Conservation (phyloP, 2,888 invertebrate species). For the Lycocerus yunnanus region DNA sequence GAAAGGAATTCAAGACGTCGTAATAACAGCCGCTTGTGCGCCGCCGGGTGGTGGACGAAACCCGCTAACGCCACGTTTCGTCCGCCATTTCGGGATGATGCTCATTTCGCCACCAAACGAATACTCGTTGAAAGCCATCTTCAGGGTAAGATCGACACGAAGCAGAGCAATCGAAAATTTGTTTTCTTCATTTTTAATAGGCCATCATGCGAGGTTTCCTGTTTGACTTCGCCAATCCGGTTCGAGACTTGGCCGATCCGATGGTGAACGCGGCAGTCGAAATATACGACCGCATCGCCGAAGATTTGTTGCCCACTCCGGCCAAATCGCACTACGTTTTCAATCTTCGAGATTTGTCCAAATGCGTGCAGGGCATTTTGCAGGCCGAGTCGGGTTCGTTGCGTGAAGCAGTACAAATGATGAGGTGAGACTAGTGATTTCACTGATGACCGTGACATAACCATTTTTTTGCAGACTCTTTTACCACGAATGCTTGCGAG, state of each 20-base stretch:
- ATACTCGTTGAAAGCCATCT: slow-evolving; percentile 77
- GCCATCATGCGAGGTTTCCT: slow-evolving; percentile 77
- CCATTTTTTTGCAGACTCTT: slow-evolving; percentile 70
- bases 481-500: slow-evolving; percentile 89
- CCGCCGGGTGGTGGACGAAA: slow-evolving; percentile 92
- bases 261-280: slow-evolving; percentile 85
- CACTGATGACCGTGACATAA: too few species aligned
- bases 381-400: slow-evolving; percentile 75
- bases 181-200: slow-evolving; percentile 52
- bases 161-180: too few species aligned
- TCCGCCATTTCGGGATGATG: slow-evolving; percentile 87
- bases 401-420: slow-evolving; percentile 69
- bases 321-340: slow-evolving; percentile 93
- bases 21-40: slow-evolving; percentile 81
- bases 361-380: slow-evolving; percentile 87
- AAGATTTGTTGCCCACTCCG: slow-evolving; percentile 86
- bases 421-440: slow-evolving; percentile 65
- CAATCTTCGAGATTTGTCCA: slow-evolving; percentile 88
- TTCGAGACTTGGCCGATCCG: slow-evolving; percentile 68
- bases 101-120: slow-evolving; percentile 82
- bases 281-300: slow-evolving; percentile 78
- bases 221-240: slow-evolving; percentile 73
- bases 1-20: slow-evolving; percentile 85
- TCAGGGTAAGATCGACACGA: slow-evolving; percentile 58
- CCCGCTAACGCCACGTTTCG: slow-evolving; percentile 80